Evolutionary conservation across 2,888 invertebrate species (phyloP), one percentile per base, ranked within the genome.

Genomic region (Apamea crenata): DNA sequence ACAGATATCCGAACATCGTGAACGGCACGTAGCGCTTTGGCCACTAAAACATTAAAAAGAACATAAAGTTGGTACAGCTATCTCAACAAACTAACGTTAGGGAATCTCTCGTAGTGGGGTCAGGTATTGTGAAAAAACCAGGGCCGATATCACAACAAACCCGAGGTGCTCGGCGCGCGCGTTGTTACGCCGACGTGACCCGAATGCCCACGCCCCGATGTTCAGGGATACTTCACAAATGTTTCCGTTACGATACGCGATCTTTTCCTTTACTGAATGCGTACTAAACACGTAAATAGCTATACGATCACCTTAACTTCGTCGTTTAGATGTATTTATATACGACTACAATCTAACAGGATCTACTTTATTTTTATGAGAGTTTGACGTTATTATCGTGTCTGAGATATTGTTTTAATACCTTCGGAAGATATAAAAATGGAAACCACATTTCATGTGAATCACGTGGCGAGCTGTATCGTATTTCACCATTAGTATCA

Each of bases 71-170:
- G 87, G 89, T 88, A 86, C 90, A 92, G 92, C 91, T 92, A 93
- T 93, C 91, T 92, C 90, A 88, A 91, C 91, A 90, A 92, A 91
- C 91, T 91, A 93, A 93, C 93, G 93, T 94, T 93, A 93, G 91
- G 93, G 94, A 95, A 95, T 95, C 95, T 94, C 94, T 93, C 92
- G 89, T 90, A 93, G 91, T 92, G 90, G 92, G 95, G 95, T 96
- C 96, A 95, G 96, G 95, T 95, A 95, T 95, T 95, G 95, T 94
- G 94, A 93, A 95, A 96, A 96, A 95, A 95, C 93, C 92, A 91
- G 88, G 92, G 93, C 92, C 93, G 95, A 95, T 96, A 96, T 96
- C 96, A 96, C 96, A 96, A 96, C 96, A 96, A 96, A 95, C 95
- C 95, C 94, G 93, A 94, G 95, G 94, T 95, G 93, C 93, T 93